These are phyloP conservation scores for Bombus haemorrhoidalis DNA, from an alignment of 1,140 invertebrate genomes.

Conservation along the genomic window DNA sequence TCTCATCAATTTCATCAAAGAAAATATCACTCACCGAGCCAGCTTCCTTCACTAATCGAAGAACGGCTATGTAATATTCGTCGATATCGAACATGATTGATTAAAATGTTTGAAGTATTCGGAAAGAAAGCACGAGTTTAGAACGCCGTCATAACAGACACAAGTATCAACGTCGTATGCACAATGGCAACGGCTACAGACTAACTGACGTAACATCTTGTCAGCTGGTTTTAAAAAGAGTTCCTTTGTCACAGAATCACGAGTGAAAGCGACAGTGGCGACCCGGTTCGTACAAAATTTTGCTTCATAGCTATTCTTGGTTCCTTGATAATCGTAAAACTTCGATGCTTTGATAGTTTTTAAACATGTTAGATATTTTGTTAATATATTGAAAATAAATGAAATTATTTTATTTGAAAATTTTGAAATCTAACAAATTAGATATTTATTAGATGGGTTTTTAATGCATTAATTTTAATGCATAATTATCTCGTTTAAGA, in stretches of 20 bases:
- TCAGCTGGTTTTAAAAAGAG: slow-evolving; percentile 60
- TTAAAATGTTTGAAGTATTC: background rate
- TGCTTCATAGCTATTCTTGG: background rate
- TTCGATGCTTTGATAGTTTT: background rate
- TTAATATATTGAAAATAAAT: background rate
- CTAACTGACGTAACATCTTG: slow-evolving; percentile 45
- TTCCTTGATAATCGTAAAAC: background rate
- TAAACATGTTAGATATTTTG: background rate
- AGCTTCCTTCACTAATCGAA: slow-evolving; percentile 82
- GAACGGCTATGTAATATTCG: slow-evolving; percentile 80
- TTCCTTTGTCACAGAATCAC: background rate
- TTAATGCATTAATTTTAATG: background rate
- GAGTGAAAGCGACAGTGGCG: slow-evolving; percentile 34
- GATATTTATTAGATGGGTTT: background rate
- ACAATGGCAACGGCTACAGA: slow-evolving; percentile 28
- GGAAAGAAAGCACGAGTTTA: background rate
- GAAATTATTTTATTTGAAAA: background rate
- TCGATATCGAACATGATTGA: slow-evolving; percentile 75
- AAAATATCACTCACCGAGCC: slow-evolving; percentile 70
- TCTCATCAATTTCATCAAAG: background rate
- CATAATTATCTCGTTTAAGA: background rate
- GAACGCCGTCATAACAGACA: background rate
- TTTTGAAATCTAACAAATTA: background rate
- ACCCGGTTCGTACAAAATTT: background rate
- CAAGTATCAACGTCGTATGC: background rate